Conservation (phyloP, 2,797 vertebrate genomes). For the Sparidentex hasta region DNA sequence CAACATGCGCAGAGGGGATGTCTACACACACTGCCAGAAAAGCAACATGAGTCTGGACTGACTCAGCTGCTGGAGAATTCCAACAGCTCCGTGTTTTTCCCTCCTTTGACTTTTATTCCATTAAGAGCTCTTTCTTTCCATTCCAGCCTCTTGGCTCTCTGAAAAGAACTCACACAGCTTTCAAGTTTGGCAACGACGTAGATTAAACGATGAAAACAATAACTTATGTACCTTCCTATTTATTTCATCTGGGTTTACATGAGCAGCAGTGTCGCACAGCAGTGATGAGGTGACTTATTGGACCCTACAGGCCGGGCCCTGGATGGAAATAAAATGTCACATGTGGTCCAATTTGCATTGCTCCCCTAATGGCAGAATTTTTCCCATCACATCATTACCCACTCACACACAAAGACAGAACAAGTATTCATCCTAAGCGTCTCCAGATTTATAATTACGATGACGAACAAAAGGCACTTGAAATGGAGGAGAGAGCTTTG, state of each 20-base stretch:
- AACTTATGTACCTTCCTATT: slow-evolving; percentile 37
- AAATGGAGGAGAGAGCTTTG: slow-evolving; percentile 38
- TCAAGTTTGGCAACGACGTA: slow-evolving; percentile 35
- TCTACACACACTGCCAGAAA: slow-evolving; percentile 66
- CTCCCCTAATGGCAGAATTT: slow-evolving; percentile 54
- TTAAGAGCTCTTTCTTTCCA: slow-evolving; percentile 72
- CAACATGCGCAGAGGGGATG: slow-evolving; percentile 33
- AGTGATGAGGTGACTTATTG: slow-evolving; percentile 42
- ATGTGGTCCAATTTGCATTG: slow-evolving; percentile 52
- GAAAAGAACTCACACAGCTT: slow-evolving; percentile 45
- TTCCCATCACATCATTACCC: slow-evolving; percentile 63
- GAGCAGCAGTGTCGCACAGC: slow-evolving; percentile 25
- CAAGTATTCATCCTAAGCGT: slow-evolving; percentile 50
- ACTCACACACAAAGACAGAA: slow-evolving; percentile 59
- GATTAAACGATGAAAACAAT: slow-evolving; percentile 45
- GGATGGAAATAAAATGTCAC: slow-evolving; percentile 62
- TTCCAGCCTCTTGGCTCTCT: slow-evolving; percentile 51
- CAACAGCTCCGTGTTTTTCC: slow-evolving; percentile 67
- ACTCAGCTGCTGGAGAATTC: slow-evolving; percentile 78
- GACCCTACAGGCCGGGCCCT: slow-evolving; percentile 14
- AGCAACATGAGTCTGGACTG: slow-evolving; percentile 73
- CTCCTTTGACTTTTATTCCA: slow-evolving; percentile 74
- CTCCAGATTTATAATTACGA: slow-evolving; percentile 49
- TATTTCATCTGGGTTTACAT: slow-evolving; percentile 33
- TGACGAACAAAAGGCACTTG: slow-evolving; percentile 53